Evolutionary conservation across 1,140 invertebrate species (phyloP).

Genomic region (Argopecten irradians): DNA sequence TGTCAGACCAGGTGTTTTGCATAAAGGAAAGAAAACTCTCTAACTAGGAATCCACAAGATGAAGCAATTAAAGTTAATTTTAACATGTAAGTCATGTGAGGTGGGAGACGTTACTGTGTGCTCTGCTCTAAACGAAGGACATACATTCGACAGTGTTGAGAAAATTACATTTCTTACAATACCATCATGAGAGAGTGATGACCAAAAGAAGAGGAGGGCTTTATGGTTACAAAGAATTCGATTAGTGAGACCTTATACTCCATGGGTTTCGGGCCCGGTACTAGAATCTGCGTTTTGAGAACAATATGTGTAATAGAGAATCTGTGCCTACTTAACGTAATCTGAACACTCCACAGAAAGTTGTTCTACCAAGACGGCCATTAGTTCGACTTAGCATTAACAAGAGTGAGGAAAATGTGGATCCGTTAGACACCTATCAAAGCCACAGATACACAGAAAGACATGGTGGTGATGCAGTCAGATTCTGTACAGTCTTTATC

Average conservation of each 20-base stretch:
- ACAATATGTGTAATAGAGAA: background rate
- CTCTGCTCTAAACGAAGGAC: background rate
- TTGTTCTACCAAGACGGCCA: too few species aligned
- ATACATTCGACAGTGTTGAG: background rate
- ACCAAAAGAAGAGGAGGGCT: background rate
- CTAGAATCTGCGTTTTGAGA: conserved; percentile 20
- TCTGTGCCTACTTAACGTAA: background rate
- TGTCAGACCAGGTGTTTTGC: too few species aligned
- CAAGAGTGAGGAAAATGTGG: too few species aligned
- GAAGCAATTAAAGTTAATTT: too few species aligned
- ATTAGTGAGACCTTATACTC: background rate
- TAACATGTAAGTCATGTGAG: background rate
- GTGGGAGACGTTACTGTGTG: background rate
- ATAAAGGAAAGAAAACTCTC: too few species aligned
- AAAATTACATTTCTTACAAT: background rate
- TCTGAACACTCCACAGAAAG: background rate
- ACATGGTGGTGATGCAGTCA: too few species aligned
- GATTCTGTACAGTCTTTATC: too few species aligned
- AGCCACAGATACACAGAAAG: too few species aligned
- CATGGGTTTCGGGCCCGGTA: background rate
- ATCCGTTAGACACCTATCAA: too few species aligned
- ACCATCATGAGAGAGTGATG: background rate
- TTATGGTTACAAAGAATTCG: background rate
- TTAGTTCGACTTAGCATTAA: too few species aligned
- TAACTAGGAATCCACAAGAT: too few species aligned